Evolutionary conservation across 92 coral and sea anemone species (phyloP).

Genomic region (Epizoanthus illoricatus): DNA sequence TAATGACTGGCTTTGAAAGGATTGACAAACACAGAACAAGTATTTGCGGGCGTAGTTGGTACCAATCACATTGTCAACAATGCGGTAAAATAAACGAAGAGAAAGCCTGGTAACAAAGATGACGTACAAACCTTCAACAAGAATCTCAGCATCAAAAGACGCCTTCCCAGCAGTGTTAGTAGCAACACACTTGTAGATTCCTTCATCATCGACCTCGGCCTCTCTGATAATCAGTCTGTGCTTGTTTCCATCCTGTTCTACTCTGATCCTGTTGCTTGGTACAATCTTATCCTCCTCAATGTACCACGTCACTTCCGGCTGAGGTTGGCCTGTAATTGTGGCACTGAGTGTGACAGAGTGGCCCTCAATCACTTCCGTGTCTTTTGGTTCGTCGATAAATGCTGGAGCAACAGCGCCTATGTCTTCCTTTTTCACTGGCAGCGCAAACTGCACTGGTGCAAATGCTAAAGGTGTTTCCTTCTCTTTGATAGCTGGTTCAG

Average conservation of each 20-base stretch:
- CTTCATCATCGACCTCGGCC: conserved; percentile 60
- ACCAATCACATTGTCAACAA: too few relatives aligned
- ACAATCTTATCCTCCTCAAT: conserved; percentile 51
- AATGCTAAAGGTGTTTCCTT: conserved; percentile 37
- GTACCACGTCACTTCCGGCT: conserved; percentile 71
- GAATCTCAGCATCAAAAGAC: conserved; percentile 61
- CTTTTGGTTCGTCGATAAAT: conserved; percentile 45
- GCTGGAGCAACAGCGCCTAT: conserved; percentile 34
- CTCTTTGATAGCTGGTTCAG: conserved; percentile 40
- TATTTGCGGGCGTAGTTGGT: too few relatives aligned
- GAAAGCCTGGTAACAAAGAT: background rate
- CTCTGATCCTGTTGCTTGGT: conserved; percentile 50
- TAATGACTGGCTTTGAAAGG: too few relatives aligned
- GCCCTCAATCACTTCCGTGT: conserved; percentile 73
- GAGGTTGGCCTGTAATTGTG: conserved; percentile 60
- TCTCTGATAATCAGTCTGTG: conserved; percentile 49
- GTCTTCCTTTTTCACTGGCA: conserved; percentile 39
- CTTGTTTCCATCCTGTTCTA: conserved; percentile 46
- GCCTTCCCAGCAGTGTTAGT: conserved; percentile 62
- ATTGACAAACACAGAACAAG: too few relatives aligned
- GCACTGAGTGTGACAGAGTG: conserved; percentile 68
- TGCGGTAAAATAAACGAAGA: too few relatives aligned
- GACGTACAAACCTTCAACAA: conserved; percentile 42
- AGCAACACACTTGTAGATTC: conserved; percentile 61
- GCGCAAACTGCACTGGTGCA: conserved; percentile 18